Conservation (phyloP, 2,797 vertebrate genomes). For the Anas bahamensis region DNA sequence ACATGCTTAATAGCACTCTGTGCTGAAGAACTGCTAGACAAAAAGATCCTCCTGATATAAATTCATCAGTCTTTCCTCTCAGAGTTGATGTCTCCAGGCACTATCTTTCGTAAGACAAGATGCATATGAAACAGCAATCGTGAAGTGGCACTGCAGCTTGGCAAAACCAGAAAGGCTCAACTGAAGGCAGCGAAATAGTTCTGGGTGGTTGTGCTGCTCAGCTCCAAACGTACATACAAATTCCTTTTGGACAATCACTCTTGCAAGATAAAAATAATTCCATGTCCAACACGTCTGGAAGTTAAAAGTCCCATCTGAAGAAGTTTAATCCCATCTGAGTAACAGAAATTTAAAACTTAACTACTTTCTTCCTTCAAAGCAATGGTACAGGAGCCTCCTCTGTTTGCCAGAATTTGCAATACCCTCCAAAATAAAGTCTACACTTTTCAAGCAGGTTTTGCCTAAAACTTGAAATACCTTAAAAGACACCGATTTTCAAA, state of each 20-base stretch:
- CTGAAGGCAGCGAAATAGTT: background rate
- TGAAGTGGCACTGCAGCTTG: background rate
- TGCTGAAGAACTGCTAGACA: conserved; percentile 28
- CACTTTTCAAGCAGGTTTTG: background rate
- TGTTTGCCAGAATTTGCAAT: background rate
- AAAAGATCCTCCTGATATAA: background rate
- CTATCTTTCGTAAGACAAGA: conserved; percentile 29
- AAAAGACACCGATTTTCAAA: background rate
- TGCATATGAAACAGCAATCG: background rate
- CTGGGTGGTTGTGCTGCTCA: background rate
- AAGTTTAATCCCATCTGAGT: background rate
- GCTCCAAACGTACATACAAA: background rate
- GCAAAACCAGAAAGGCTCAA: background rate
- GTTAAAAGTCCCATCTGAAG: background rate
- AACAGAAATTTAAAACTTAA: background rate
- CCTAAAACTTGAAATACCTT: background rate
- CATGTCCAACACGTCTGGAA: background rate
- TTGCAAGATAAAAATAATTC: background rate
- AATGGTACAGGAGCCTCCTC: background rate
- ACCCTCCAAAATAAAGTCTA: background rate
- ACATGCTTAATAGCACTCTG: fast-evolving
- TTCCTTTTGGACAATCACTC: background rate
- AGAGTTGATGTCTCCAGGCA: background rate
- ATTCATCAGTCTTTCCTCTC: conserved; percentile 9
- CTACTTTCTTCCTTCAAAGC: background rate